Conservation (phyloP, 2,888 invertebrate genomes). For the Thera britannica region DNA sequence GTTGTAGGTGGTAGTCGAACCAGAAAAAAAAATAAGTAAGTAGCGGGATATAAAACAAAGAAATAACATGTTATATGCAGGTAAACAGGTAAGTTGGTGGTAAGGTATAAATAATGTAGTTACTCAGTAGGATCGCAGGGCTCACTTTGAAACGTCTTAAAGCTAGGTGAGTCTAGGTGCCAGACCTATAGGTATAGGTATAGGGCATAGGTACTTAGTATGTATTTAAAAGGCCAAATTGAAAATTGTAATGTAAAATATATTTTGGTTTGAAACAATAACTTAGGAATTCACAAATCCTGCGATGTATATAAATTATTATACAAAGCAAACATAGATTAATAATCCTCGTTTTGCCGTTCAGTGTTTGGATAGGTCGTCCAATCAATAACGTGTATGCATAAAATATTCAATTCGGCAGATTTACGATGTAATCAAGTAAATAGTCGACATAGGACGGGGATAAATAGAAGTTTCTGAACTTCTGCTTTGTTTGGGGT, state of each 20-base stretch:
- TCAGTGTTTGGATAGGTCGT: slow-evolving; percentile 35
- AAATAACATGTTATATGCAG: too few relatives aligned
- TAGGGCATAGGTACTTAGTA: too few relatives aligned
- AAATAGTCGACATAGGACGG: slow-evolving; percentile 5
- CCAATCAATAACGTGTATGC: slow-evolving; percentile 19
- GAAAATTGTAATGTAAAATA: background rate
- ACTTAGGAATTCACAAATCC: slow-evolving; percentile 15
- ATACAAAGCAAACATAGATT: slow-evolving; percentile 20
- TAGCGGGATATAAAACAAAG: too few relatives aligned
- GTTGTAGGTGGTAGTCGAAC: too few relatives aligned
- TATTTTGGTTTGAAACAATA: background rate
- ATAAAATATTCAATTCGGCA: slow-evolving; percentile 13
- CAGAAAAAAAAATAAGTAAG: too few relatives aligned
- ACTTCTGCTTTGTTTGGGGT: background rate
- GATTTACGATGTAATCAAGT: slow-evolving; percentile 27
- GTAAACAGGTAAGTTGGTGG: too few relatives aligned
- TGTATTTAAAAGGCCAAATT: background rate
- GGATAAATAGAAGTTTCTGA: background rate
- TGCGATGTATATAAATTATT: slow-evolving; percentile 14
- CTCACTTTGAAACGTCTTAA: too few relatives aligned
- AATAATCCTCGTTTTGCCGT: slow-evolving; percentile 26
- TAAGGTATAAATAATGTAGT: too few relatives aligned
- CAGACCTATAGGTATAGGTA: too few relatives aligned
- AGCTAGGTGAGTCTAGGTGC: too few relatives aligned
- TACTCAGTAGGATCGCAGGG: too few relatives aligned